A percentile compares a stretch with the other conserved stretches of the same genome.
Conservation (phyloP, 2,113 vertebrate genomes). For the Crypturellus undulatus region DNA sequence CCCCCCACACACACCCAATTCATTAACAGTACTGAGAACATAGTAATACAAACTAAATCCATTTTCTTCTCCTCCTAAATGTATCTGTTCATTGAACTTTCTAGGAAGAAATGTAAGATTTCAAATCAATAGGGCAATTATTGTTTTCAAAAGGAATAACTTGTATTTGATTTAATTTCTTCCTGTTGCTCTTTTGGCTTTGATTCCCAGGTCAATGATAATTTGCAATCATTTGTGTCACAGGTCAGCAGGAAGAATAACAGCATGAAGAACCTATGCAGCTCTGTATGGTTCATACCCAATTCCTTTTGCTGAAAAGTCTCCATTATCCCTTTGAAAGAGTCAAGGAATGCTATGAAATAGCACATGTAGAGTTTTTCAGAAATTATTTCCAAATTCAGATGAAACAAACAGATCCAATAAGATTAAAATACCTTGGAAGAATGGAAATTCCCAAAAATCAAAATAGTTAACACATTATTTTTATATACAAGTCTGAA, state of each 20-base stretch:
- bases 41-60: background rate
- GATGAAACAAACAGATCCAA: constrained; percentile 33
- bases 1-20: fast-evolving
- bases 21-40: background rate
- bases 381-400: constrained; percentile 49
- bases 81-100: background rate
- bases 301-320: constrained; percentile 1
- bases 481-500: background rate
- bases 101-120: background rate
- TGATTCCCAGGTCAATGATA: background rate
- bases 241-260: background rate
- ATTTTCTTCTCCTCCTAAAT: background rate
- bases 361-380: constrained; percentile 16
- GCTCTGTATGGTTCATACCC: background rate
- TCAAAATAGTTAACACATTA: background rate
- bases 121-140: background rate
- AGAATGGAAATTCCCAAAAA: background rate
- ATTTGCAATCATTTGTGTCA: background rate
- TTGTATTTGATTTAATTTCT: background rate
- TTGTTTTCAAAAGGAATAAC: background rate
- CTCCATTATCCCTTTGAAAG: background rate
- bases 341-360: constrained; percentile 6
- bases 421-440: constrained; percentile 51
- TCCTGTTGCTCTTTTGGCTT: background rate
- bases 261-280: background rate